Conservation (phyloP, 2,888 invertebrate species). For the Apodemia hepburni region DNA sequence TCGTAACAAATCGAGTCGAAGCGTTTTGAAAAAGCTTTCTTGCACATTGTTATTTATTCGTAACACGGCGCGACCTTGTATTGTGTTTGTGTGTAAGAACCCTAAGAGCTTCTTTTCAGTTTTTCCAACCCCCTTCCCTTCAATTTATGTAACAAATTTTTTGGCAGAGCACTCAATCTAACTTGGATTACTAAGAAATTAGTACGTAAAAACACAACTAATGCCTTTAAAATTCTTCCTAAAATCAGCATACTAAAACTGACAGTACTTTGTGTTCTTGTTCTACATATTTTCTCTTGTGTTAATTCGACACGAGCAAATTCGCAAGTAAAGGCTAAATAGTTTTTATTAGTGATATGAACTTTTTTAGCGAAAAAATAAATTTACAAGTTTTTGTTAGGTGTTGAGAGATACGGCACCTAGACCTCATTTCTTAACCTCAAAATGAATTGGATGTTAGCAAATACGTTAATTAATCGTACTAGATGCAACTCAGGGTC, state of each 20-base stretch:
- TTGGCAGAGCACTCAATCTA: too few relatives aligned
- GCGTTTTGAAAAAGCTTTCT: too few relatives aligned
- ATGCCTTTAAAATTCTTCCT: background rate
- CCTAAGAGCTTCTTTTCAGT: too few relatives aligned
- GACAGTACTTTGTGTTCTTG: background rate
- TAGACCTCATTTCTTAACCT: slow-evolving; percentile 68
- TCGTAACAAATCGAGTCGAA: too few relatives aligned
- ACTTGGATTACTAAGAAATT: too few relatives aligned
- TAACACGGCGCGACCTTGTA: too few relatives aligned
- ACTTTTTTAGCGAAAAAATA: slow-evolving; percentile 14
- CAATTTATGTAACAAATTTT: too few relatives aligned
- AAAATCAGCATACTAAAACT: background rate
- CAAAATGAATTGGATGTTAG: slow-evolving; percentile 54
- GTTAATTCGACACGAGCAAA: background rate
- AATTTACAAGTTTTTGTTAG: slow-evolving; percentile 27
- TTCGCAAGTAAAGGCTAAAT: background rate
- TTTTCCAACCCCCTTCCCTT: too few relatives aligned
- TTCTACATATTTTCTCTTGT: background rate
- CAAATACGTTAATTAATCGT: slow-evolving; percentile 54
- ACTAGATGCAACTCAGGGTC: slow-evolving; percentile 42
- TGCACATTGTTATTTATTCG: too few relatives aligned
- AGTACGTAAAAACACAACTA: background rate
- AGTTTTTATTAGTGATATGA: background rate
- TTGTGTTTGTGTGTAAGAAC: too few relatives aligned
- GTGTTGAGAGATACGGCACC: slow-evolving; percentile 43